These are phyloP conservation scores for Philaethria dido DNA, from an alignment of 2,888 invertebrate genomes.

Conservation along the genomic window DNA sequence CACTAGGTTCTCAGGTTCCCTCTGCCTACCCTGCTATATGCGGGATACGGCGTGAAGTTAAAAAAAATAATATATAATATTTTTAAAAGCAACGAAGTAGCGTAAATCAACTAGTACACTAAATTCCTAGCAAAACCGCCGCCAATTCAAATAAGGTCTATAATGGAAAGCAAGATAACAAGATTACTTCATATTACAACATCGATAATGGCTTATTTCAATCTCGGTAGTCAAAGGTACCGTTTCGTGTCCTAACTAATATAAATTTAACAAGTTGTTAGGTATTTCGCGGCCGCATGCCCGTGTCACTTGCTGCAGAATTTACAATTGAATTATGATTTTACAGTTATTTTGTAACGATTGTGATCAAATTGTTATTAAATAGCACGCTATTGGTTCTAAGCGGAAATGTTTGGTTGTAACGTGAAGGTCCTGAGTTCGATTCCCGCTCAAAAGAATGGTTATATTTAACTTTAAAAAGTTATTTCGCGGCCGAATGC, in stretches of 20 bases:
- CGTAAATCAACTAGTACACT: too few species aligned
- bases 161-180: slow-evolving; percentile 33
- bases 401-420: too few species aligned
- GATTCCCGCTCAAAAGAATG: too few species aligned
- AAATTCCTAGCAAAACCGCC: slow-evolving; percentile 13
- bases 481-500: slow-evolving; percentile 25
- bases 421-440: too few species aligned
- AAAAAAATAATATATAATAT: too few species aligned
- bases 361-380: slow-evolving; percentile 24
- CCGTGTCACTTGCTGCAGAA: slow-evolving; percentile 30
- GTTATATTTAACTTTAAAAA: too few species aligned
- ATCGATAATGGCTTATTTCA: slow-evolving; percentile 38
- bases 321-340: slow-evolving; percentile 31
- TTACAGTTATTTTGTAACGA: slow-evolving; percentile 29
- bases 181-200: slow-evolving; percentile 36
- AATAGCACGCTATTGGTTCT: too few species aligned
- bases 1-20: too few species aligned
- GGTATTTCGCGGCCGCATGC: slow-evolving; percentile 25
- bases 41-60: too few species aligned
- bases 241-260: slow-evolving; percentile 25
- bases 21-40: too few species aligned
- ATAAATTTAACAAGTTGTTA: slow-evolving; percentile 26
- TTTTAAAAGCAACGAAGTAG: too few species aligned
- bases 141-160: slow-evolving; percentile 19
- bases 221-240: slow-evolving; percentile 34